Evolutionary conservation across 2,888 invertebrate genomes (phyloP).

Genomic region (Eristalis tenax): DNA sequence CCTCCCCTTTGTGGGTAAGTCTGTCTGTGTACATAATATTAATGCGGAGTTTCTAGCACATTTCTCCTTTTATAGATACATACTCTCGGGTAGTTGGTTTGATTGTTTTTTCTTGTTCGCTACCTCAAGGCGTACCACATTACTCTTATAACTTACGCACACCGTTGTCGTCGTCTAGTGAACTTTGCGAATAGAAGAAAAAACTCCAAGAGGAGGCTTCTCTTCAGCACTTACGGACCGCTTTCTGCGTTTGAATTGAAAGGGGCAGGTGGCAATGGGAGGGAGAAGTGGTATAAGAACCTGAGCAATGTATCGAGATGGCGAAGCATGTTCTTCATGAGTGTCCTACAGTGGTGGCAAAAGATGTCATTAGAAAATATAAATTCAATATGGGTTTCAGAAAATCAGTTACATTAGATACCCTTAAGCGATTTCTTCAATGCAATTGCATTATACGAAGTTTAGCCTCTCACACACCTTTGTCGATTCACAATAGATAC

Average conservation of each 20-base stretch:
- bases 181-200: slow-evolving; percentile 49
- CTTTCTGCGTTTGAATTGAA: not conserved
- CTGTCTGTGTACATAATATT: slow-evolving; percentile 31
- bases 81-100: not conserved
- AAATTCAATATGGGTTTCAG: not conserved
- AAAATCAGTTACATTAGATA: not conserved
- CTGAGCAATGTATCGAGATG: slow-evolving; percentile 61
- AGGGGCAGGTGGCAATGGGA: not conserved
- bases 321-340: slow-evolving; percentile 18
- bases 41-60: slow-evolving; percentile 56
- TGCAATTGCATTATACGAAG: no score
- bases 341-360: slow-evolving; percentile 9
- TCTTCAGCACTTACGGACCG: not conserved
- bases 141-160: slow-evolving; percentile 2
- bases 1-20: slow-evolving; percentile 27
- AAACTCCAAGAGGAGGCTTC: slow-evolving; percentile 35
- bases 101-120: slow-evolving; percentile 21
- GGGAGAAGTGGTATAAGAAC: slow-evolving; percentile 33
- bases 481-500: no score
- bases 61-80: slow-evolving; percentile 52
- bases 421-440: not conserved
- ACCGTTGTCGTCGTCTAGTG: slow-evolving; percentile 10
- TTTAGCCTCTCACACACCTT: no score
- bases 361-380: not conserved
- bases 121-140: slow-evolving; percentile 53